Conservation (phyloP, 2,113 vertebrate species). For the Phrynocephalus versicolor region DNA sequence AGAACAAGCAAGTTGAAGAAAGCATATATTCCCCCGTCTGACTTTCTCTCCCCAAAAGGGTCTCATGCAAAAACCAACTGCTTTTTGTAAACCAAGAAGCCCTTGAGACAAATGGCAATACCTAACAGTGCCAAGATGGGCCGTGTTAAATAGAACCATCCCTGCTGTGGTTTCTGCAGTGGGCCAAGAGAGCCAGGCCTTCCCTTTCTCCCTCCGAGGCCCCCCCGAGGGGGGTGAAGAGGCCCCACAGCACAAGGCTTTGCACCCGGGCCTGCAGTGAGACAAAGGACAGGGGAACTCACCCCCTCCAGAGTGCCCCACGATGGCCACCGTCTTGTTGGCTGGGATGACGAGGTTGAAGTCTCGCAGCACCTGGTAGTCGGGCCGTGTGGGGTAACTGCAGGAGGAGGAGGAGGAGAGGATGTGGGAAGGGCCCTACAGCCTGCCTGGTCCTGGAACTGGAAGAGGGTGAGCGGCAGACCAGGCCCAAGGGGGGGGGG, state of each 20-base stretch:
- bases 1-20: too few species aligned
- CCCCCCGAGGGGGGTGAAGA: neutral
- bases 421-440: neutral
- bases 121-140: too few species aligned
- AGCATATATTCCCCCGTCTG: too few species aligned
- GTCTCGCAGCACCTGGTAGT: conserved; percentile 79
- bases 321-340: conserved; percentile 88
- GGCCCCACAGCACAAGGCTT: neutral
- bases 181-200: neutral
- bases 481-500: too few species aligned
- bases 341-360: conserved; percentile 86
- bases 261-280: neutral
- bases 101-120: too few species aligned
- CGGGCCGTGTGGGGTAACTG: conserved; percentile 90
- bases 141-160: too few species aligned
- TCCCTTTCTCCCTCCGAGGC: neutral
- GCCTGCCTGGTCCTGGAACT: neutral
- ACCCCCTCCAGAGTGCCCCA: conserved; percentile 96
- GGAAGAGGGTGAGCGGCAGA: too few species aligned
- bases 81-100: too few species aligned
- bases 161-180: too few species aligned
- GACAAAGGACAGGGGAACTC: neutral
- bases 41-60: too few species aligned
- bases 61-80: too few species aligned
- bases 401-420: neutral